Evolutionary conservation across 2,888 invertebrate species (phyloP).

Genomic region (Linnaemya tessellans): DNA sequence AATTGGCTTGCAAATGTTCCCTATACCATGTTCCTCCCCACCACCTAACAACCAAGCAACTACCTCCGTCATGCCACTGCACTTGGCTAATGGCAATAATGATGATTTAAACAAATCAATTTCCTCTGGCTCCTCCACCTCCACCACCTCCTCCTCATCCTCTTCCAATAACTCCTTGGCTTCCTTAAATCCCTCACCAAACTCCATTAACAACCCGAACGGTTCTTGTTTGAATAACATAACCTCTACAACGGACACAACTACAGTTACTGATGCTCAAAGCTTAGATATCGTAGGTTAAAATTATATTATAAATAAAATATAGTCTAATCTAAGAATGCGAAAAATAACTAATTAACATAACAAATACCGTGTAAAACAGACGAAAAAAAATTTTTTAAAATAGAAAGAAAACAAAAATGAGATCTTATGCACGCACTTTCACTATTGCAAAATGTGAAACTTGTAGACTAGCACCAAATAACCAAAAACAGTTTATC

Average conservation of each 20-base stretch:
- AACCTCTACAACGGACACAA: conserved; percentile 64
- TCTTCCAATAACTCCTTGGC: neutral
- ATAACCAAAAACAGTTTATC: conserved; percentile 62
- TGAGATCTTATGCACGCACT: conserved; percentile 68
- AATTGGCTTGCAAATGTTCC: conserved; percentile 55
- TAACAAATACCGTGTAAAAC: conserved; percentile 39
- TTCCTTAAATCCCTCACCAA: conserved; percentile 15
- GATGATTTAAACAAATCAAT: conserved; percentile 49
- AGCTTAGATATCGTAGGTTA: conserved; percentile 84
- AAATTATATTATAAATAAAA: conserved; percentile 67
- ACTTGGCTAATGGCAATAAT: conserved; percentile 55
- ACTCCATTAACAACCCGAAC: conserved; percentile 48
- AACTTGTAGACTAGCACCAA: conserved; percentile 71
- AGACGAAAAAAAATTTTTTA: conserved; percentile 45
- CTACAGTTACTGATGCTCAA: conserved; percentile 83
- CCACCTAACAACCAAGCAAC: conserved; percentile 5
- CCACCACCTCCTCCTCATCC: conserved; percentile 40
- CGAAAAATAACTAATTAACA: conserved; percentile 51
- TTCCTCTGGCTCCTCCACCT: conserved; percentile 51
- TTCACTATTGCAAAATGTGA: conserved; percentile 66
- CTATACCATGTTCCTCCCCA: conserved; percentile 28
- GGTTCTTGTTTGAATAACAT: conserved; percentile 70
- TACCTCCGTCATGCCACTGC: conserved; percentile 13
- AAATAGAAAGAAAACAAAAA: conserved; percentile 48
- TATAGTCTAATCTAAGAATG: conserved; percentile 59